Evolutionary conservation across 1,140 invertebrate species (phyloP).

Genomic region (Goniozus legneri): DNA sequence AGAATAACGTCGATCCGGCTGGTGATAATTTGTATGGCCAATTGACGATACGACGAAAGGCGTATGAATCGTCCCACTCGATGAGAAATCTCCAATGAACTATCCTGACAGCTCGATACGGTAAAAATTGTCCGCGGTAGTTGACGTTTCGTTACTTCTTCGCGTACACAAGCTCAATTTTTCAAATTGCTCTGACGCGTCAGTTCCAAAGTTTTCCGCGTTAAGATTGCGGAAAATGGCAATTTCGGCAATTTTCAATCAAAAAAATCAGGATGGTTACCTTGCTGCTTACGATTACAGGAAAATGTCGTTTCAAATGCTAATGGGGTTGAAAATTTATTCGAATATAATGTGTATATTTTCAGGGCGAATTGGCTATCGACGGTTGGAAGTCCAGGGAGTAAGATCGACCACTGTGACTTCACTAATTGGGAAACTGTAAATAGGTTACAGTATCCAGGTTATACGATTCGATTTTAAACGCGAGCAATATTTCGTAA

Average conservation of each 20-base stretch:
- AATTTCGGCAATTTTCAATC: no score
- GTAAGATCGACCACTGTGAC: constrained; percentile 78
- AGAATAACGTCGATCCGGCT: constrained; percentile 10
- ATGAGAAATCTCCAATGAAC: background rate
- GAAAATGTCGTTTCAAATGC: background rate
- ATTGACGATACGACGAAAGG: constrained; percentile 15
- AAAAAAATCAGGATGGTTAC: no score
- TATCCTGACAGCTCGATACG: background rate
- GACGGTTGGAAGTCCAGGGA: constrained; percentile 78
- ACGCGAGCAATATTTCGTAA: no score
- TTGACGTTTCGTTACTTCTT: background rate
- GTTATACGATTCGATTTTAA: constrained; percentile 82
- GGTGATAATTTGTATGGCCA: constrained; percentile 13
- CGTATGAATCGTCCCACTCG: background rate
- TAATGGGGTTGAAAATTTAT: background rate
- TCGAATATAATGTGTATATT: constrained; percentile 29
- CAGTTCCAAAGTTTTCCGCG: no score
- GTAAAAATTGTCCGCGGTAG: background rate
- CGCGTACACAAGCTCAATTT: background rate
- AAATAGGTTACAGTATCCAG: constrained; percentile 71
- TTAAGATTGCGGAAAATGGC: no score
- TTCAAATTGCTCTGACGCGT: no score
- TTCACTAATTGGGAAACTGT: constrained; percentile 78
- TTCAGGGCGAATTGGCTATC: constrained; percentile 80
- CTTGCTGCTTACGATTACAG: no score